phyloP scores from a whole-genome alignment of 2,888 invertebrate genomes.

The Melanophora roralis region DNA sequence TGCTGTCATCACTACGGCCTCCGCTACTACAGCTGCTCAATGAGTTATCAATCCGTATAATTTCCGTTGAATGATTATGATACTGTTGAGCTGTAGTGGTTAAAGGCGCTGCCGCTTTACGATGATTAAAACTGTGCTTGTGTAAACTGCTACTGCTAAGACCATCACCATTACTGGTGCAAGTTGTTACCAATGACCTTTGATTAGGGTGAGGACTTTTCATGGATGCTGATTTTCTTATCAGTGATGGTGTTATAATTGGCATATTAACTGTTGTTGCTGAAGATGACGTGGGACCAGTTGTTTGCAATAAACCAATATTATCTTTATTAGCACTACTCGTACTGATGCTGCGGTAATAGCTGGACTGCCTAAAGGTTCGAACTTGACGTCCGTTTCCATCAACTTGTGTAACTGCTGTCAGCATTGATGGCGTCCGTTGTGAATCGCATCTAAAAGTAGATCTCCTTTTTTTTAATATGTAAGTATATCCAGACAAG shows the following conservation, averaged over 20 bases:
- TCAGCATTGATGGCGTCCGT: constrained; percentile 76
- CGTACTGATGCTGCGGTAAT: constrained; percentile 70
- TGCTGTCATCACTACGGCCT: constrained; percentile 29
- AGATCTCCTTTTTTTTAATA: constrained; percentile 42
- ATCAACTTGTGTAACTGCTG: constrained; percentile 76
- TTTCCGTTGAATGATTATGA: constrained; percentile 55
- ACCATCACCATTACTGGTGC: background rate
- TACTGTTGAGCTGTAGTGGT: background rate
- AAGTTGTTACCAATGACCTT: constrained; percentile 16
- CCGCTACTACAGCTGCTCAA: constrained; percentile 15
- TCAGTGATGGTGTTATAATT: constrained; percentile 18
- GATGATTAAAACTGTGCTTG: background rate
- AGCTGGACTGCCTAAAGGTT: constrained; percentile 73
- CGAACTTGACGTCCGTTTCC: constrained; percentile 71
- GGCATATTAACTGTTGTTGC: background rate
- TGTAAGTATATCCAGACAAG: background rate
- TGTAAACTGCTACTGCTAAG: background rate
- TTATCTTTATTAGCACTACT: constrained; percentile 68
- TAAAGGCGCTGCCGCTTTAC: background rate
- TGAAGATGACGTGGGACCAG: constrained; percentile 30
- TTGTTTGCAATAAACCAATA: constrained; percentile 69
- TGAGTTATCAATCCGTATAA: constrained; percentile 54
- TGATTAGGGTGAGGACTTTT: constrained; percentile 53
- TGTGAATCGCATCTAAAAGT: constrained; percentile 75
- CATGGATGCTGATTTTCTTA: constrained; percentile 47